Evolutionary conservation across 2,888 invertebrate genomes (phyloP), one percentile per base, ranked within the genome.

Genomic region (Frankliniella fusca): DNA sequence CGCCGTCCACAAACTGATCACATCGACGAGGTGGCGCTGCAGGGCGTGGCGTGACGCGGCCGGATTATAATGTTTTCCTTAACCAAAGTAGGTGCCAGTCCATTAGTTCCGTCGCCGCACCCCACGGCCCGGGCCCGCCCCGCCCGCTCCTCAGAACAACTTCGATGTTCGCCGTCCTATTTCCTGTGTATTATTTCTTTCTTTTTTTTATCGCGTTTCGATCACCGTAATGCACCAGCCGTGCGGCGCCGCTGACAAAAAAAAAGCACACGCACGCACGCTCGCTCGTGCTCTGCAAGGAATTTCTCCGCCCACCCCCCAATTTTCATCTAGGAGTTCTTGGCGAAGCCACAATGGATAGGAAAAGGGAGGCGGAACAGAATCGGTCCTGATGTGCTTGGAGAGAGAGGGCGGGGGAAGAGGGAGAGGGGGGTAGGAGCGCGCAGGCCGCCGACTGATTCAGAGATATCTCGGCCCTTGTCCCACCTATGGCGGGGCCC

Each of bases 321-420:
- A 76, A 76, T 76, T 76, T 76, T 76, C 23, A 76, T 76, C 70
- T 76, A 27, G 12, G 70, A 76, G 27, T 76, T 76, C 70, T 76
- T 76, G 70, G 70, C 70, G 70, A 12, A 12, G 70, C 70, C 70
- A 76, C 70, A 76, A 76, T 76, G 27, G 70, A 18, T 61, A n/a
- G 65, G 65, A 65, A n/a, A n/a, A n/a, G 65, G n/a, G 70, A 54
- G 70, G 61, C 7, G 61, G 61, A 18, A n/a, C 15, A 18, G 61
- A 18, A 61, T 61, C 61, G 61, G 61, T 18, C 61, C 12, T 61
- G 61, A 61, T 61, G 61, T 61, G 83, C 83, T 81, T 81, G 81
- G 80, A 54, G 81, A 81, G 38, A 38, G 5, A 38, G 5, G 5
- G 38, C 38, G 38, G 5, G 38, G 38, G 38, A 38, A 38, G 38